Evolutionary conservation across 2,888 invertebrate species (phyloP).

Genomic region (Watsonalla cultraria): DNA sequence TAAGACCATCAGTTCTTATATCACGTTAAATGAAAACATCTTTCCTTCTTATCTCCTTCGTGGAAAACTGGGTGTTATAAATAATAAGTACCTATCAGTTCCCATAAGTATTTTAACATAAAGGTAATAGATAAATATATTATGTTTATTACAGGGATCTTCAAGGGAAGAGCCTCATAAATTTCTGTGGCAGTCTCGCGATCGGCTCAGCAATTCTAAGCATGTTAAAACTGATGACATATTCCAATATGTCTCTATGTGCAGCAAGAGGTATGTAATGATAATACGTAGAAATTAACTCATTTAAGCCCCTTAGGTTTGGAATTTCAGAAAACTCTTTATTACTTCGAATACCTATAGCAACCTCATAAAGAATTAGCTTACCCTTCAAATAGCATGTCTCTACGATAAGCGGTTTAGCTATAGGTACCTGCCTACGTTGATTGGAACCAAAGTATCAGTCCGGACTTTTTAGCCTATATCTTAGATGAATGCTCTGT

Average conservation of each 20-base stretch:
- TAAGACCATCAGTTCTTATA: background rate
- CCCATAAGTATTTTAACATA: background rate
- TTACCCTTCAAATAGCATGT: background rate
- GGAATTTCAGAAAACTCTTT: background rate
- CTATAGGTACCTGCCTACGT: background rate
- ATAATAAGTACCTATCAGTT: too few relatives aligned
- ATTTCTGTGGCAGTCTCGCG: constrained; percentile 50
- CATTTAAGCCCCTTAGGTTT: too few relatives aligned
- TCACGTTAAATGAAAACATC: background rate
- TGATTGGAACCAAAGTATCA: too few relatives aligned
- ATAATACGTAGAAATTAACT: too few relatives aligned
- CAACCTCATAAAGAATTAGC: background rate
- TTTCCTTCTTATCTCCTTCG: too few relatives aligned
- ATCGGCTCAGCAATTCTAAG: constrained; percentile 45
- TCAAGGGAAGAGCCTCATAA: constrained; percentile 61
- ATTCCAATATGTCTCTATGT: constrained; percentile 48
- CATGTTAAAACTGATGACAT: constrained; percentile 44
- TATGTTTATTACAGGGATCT: constrained; percentile 51
- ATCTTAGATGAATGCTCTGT: background rate
- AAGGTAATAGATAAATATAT: background rate
- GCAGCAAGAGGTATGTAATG: constrained; percentile 48
- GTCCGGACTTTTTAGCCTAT: too few relatives aligned
- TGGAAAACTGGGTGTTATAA: too few relatives aligned
- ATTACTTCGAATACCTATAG: background rate
- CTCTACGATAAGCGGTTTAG: too few relatives aligned